A percentile compares a stretch with the other conserved stretches of the same genome.
Evolutionary conservation across 1,140 invertebrate genomes (phyloP).

Genomic region (Mizuhopecten yessoensis): DNA sequence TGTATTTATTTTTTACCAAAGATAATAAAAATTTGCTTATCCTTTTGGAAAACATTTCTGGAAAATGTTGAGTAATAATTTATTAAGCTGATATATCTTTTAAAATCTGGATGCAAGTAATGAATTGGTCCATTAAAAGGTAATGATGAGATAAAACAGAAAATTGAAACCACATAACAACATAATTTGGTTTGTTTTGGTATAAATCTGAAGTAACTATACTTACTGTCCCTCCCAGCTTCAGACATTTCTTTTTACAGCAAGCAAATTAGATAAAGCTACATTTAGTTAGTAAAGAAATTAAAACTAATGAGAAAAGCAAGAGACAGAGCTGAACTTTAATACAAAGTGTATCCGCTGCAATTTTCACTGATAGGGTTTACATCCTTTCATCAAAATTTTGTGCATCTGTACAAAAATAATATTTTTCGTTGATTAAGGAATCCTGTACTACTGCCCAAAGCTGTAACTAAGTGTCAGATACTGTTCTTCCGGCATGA

Average conservation of each 20-base stretch:
- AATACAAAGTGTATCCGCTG: neutral
- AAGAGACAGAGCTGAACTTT: neutral
- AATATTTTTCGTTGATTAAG: too few species aligned
- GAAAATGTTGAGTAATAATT: too few species aligned
- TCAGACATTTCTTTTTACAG: neutral
- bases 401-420: neutral
- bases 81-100: too few species aligned
- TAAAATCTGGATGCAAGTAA: neutral
- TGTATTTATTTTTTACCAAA: too few species aligned
- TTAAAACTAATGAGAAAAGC: neutral
- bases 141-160: neutral
- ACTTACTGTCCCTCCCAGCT: neutral
- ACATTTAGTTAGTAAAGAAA: neutral
- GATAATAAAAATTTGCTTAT: too few species aligned
- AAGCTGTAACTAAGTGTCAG: too few species aligned
- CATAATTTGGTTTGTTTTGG: neutral
- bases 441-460: too few species aligned
- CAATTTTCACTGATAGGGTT: neutral
- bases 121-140: neutral
- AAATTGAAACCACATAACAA: neutral
- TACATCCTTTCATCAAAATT: neutral
- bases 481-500: neutral
- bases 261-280: neutral
- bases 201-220: neutral
- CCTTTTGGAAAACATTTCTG: too few species aligned